phyloP scores from a whole-genome alignment of 2,113 vertebrate species.

The Paradoxurus hermaphroditus region DNA sequence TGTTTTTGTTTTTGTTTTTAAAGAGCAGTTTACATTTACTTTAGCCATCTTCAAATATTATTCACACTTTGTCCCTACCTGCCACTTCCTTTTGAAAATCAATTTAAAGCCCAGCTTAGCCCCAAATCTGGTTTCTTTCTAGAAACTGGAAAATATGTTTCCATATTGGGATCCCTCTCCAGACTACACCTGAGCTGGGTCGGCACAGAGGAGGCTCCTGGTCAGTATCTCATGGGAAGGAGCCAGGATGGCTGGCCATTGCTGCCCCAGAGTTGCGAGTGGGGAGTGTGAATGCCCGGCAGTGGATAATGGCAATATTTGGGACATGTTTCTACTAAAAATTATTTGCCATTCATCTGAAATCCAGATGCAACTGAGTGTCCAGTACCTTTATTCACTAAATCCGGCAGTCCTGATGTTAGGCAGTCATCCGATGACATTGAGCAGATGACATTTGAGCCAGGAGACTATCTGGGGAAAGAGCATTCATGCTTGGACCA shows the following conservation, averaged over 20 bases:
- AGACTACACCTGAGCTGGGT: not conserved
- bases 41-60: not conserved
- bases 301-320: not conserved
- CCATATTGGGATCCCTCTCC: not conserved
- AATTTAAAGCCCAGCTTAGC: not conserved
- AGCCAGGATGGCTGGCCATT: no score
- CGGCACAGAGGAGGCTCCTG: not conserved
- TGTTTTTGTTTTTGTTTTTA: no score
- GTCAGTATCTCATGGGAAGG: not conserved
- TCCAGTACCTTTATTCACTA: not conserved
- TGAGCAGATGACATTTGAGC: not conserved
- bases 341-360: not conserved
- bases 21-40: not conserved
- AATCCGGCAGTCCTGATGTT: not conserved
- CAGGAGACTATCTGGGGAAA: not conserved
- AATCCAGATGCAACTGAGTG: not conserved
- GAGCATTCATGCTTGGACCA: not conserved
- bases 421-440: not conserved
- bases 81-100: not conserved
- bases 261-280: not conserved
- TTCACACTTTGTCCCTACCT: not conserved
- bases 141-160: not conserved
- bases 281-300: not conserved
- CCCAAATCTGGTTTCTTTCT: not conserved
- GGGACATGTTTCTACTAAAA: not conserved